Evolutionary conservation across 2,113 vertebrate species (phyloP).

Genomic region (Epinephelus fuscoguttatus): DNA sequence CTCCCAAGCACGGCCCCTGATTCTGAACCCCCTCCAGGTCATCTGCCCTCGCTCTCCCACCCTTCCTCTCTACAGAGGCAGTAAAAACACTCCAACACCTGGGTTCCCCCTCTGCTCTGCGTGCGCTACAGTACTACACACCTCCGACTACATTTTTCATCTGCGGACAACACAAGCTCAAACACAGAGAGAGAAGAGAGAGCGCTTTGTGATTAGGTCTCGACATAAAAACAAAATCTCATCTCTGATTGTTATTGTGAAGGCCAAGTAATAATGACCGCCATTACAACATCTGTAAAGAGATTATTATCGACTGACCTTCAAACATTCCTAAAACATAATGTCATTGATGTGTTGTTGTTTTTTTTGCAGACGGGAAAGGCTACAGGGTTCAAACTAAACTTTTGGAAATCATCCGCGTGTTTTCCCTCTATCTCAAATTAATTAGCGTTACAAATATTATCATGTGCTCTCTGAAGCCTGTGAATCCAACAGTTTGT

Average conservation of each 20-base stretch:
- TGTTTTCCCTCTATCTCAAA: constrained; percentile 30
- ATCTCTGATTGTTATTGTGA: constrained; percentile 47
- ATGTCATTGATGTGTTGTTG: constrained; percentile 44
- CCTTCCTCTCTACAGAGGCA: constrained; percentile 85
- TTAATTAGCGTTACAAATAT: constrained; percentile 46
- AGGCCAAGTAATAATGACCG: constrained; percentile 61
- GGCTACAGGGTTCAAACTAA: constrained; percentile 13
- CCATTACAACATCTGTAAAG: constrained; percentile 68
- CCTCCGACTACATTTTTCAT: constrained; percentile 69
- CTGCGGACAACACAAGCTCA: constrained; percentile 51
- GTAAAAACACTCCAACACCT: constrained; percentile 87
- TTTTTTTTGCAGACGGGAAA: constrained; percentile 40
- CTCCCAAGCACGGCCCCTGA: constrained; percentile 80
- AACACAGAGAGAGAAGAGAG: constrained; percentile 28
- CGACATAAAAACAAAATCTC: constrained; percentile 55
- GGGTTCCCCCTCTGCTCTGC: constrained; percentile 84
- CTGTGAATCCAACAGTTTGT: constrained; percentile 67
- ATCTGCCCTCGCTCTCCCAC: constrained; percentile 79
- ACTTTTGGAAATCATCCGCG: constrained; percentile 31
- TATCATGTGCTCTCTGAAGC: constrained; percentile 25
- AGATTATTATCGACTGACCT: constrained; percentile 73
- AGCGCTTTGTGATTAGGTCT: constrained; percentile 58
- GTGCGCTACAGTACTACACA: constrained; percentile 85
- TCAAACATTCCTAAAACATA: constrained; percentile 63
- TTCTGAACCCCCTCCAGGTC: constrained; percentile 84